Conservation (phyloP, 2,797 vertebrate species). For the Chloroceryle amazona region DNA sequence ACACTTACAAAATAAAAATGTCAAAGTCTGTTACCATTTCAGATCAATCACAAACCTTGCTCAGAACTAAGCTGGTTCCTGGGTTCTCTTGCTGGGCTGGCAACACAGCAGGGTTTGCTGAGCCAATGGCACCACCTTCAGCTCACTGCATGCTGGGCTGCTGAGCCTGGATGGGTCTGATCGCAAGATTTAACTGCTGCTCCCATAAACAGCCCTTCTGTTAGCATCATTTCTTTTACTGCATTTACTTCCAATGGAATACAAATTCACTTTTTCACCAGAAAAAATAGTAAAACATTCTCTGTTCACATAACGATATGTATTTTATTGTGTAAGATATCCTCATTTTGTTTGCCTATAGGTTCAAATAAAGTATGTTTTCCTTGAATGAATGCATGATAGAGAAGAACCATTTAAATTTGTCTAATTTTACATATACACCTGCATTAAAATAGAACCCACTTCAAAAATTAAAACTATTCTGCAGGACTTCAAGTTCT, state of each 20-base stretch:
- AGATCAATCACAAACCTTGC: fast-evolving
- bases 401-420: background rate
- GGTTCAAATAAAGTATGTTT: background rate
- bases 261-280: background rate
- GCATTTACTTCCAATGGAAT: background rate
- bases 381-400: fast-evolving
- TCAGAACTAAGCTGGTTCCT: background rate
- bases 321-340: too few relatives aligned
- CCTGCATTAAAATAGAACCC: background rate
- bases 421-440: background rate
- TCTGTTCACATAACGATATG: too few relatives aligned
- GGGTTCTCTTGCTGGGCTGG: background rate
- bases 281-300: background rate
- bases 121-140: slow-evolving; percentile 23
- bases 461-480: background rate
- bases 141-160: background rate
- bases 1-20: background rate
- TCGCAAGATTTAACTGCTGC: background rate
- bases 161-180: background rate
- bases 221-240: background rate
- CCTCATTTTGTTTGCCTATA: background rate
- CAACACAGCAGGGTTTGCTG: background rate
- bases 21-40: fast-evolving
- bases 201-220: background rate
- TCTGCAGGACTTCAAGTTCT: background rate